Conservation (phyloP, 1,140 invertebrate species). For the Pachypsylla venusta region DNA sequence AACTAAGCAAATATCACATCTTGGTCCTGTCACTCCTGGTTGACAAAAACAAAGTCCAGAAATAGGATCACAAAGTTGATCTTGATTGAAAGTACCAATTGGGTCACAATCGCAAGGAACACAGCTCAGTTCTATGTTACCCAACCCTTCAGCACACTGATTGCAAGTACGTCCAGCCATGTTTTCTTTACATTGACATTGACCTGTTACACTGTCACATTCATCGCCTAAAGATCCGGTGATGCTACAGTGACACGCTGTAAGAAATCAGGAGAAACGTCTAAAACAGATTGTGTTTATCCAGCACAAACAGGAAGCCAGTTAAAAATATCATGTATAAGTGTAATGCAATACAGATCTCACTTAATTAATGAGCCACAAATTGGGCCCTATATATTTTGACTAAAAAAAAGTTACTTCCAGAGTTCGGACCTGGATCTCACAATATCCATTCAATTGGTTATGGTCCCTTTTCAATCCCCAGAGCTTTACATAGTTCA, state of each 20-base stretch:
- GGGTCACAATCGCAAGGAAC: constrained; percentile 49
- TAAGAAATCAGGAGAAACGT: too few relatives aligned
- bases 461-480: too few relatives aligned
- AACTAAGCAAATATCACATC: constrained; percentile 30
- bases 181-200: constrained; percentile 70
- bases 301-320: too few relatives aligned
- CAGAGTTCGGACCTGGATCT: too few relatives aligned
- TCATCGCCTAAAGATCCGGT: constrained; percentile 51
- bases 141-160: constrained; percentile 38
- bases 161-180: constrained; percentile 78
- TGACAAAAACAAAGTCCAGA: constrained; percentile 63
- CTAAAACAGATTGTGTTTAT: too few relatives aligned
- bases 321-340: too few relatives aligned
- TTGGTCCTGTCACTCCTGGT: constrained; percentile 36
- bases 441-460: too few relatives aligned
- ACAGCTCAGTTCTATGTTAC: constrained; percentile 50
- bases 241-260: constrained; percentile 59
- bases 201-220: constrained; percentile 74
- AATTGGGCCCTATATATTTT: too few relatives aligned
- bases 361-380: too few relatives aligned
- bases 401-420: too few relatives aligned
- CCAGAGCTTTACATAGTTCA: too few relatives aligned
- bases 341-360: too few relatives aligned
- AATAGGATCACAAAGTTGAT: constrained; percentile 48
- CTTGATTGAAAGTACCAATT: constrained; percentile 45